phyloP scores from a whole-genome alignment of 1,140 invertebrate species.

The Hermetia illucens region DNA sequence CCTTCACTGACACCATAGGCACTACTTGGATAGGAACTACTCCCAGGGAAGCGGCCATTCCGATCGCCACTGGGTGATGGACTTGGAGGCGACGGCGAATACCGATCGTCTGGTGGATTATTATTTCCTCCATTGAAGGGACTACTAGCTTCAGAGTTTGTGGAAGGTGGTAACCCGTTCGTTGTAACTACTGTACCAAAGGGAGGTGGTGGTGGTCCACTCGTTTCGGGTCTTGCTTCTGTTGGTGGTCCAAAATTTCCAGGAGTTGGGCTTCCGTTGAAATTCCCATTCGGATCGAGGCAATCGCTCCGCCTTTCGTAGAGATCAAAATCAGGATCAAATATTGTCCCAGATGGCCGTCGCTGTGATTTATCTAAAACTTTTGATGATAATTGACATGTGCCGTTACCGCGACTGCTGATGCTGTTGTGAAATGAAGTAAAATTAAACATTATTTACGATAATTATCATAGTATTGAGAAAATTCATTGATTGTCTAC shows the following conservation, averaged over 20 bases:
- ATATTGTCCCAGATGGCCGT: constrained; percentile 29
- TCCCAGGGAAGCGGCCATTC: background rate
- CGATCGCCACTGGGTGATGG: background rate
- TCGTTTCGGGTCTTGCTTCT: constrained; percentile 4
- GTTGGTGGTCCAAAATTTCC: background rate
- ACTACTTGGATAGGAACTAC: background rate
- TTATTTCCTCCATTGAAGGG: background rate
- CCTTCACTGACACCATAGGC: background rate
- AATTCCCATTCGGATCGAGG: constrained; percentile 17
- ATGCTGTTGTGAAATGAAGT: constrained; percentile 30
- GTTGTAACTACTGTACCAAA: background rate
- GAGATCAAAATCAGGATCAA: constrained; percentile 44
- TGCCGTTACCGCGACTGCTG: constrained; percentile 42
- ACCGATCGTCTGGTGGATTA: background rate
- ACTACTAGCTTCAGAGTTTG: background rate
- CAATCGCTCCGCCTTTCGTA: constrained; percentile 40
- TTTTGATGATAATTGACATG: constrained; percentile 37
- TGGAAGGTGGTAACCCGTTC: background rate
- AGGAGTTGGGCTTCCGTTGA: constrained; percentile 16
- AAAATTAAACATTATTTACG: constrained; percentile 4
- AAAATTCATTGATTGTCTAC: constrained; percentile 6
- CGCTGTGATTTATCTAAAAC: constrained; percentile 29
- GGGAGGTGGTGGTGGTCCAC: background rate
- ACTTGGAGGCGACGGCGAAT: background rate
- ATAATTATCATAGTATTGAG: constrained; percentile 1